These are phyloP conservation scores for Coreius guichenoti DNA, from an alignment of 2,797 vertebrate species.

Conservation along the genomic window DNA sequence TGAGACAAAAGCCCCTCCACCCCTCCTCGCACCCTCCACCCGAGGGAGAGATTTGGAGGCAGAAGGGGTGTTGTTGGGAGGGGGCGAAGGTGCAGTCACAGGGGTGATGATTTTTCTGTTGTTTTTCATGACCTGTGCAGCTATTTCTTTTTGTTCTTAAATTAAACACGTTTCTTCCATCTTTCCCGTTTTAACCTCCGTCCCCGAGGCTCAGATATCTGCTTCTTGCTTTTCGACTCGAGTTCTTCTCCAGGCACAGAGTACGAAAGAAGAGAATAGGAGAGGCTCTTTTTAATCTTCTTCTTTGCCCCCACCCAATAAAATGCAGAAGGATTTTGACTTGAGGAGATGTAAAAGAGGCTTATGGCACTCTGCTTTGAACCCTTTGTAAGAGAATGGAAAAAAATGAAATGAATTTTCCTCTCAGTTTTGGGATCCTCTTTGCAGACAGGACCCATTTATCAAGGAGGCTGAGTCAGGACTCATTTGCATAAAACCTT, in stretches of 20 bases:
- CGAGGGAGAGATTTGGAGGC: slow-evolving; percentile 79
- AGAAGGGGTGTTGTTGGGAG: slow-evolving; percentile 69
- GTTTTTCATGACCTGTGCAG: slow-evolving; percentile 71
- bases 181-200: slow-evolving; percentile 57
- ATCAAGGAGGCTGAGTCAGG: slow-evolving; percentile 85
- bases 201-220: slow-evolving; percentile 47
- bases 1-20: slow-evolving; percentile 76
- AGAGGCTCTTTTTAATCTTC: slow-evolving; percentile 82
- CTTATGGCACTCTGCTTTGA: slow-evolving; percentile 84
- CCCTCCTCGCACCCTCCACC: slow-evolving; percentile 59
- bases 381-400: slow-evolving; percentile 74
- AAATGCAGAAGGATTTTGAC: slow-evolving; percentile 85
- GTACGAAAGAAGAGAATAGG: slow-evolving; percentile 59
- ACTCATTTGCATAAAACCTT: slow-evolving; percentile 85
- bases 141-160: slow-evolving; percentile 77
- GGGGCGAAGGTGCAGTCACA: slow-evolving; percentile 76
- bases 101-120: slow-evolving; percentile 75
- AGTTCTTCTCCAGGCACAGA: slow-evolving; percentile 33
- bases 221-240: slow-evolving; percentile 40
- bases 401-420: slow-evolving; percentile 69
- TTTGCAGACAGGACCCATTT: slow-evolving; percentile 83
- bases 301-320: slow-evolving; percentile 74
- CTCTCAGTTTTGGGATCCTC: slow-evolving; percentile 76
- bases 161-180: slow-evolving; percentile 73
- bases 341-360: slow-evolving; percentile 86